Percentiles rank a stretch among this genome's conserved stretches.
phyloP scores from a whole-genome alignment of 2,113 vertebrate genomes.

The Pachycephala philippinensis region DNA sequence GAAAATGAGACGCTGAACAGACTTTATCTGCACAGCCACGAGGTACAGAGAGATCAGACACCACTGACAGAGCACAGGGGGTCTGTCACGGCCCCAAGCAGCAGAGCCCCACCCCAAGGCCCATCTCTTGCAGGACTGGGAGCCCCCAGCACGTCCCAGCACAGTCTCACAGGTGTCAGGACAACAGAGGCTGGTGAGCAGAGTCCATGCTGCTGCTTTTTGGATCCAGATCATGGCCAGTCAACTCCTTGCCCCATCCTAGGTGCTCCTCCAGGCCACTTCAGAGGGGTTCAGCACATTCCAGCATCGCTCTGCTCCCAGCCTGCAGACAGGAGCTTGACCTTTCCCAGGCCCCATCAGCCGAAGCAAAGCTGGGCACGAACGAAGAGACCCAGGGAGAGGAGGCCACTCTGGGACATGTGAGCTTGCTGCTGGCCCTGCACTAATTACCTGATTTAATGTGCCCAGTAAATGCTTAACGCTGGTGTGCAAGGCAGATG shows the following conservation, averaged over 20 bases:
- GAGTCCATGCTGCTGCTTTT: neutral
- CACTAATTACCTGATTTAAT: neutral
- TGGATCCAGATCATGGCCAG: rapidly evolving
- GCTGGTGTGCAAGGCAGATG: neutral
- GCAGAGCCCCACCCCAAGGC: neutral
- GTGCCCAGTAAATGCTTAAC: neutral
- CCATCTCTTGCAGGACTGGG: neutral
- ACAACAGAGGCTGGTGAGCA: neutral
- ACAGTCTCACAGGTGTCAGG: rapidly evolving
- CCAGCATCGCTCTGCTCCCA: neutral
- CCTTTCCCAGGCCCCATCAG: neutral
- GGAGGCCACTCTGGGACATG: rapidly evolving
- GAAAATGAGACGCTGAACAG: neutral
- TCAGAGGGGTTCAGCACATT: rapidly evolving
- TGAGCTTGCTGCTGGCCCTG: neutral
- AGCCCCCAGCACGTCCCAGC: rapidly evolving
- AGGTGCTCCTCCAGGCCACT: neutral
- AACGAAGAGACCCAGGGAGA: neutral
- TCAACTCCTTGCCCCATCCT: rapidly evolving
- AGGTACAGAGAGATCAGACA: neutral
- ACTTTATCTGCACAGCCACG: neutral
- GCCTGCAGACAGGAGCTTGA: neutral
- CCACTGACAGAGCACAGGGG: neutral
- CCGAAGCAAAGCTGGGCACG: rapidly evolving
- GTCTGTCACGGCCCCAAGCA: too few species aligned